phyloP scores from a whole-genome alignment of 2,797 vertebrate species.

The Moxostoma hubbsi region DNA sequence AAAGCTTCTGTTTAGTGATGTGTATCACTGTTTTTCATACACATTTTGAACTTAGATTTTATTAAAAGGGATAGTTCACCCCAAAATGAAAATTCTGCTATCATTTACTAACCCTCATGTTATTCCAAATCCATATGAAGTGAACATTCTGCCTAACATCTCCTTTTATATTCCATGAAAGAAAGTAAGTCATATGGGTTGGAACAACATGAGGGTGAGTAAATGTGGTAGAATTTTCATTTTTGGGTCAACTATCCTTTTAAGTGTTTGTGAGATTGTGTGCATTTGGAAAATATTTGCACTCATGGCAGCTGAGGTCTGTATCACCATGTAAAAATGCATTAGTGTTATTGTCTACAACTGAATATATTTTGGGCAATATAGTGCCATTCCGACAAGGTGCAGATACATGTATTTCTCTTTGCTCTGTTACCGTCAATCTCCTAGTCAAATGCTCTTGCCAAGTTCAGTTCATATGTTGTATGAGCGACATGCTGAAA shows the following conservation, averaged over 20 bases:
- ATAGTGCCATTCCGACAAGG: constrained; percentile 15
- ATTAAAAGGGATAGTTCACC: neutral
- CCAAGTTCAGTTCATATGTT: constrained; percentile 16
- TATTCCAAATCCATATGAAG: too few relatives aligned
- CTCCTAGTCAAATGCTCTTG: neutral
- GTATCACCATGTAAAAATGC: constrained; percentile 13
- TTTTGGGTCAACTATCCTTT: too few relatives aligned
- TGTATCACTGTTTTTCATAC: neutral
- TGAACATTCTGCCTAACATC: too few relatives aligned
- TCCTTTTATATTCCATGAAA: too few relatives aligned
- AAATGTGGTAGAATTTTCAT: too few relatives aligned
- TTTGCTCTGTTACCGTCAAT: neutral
- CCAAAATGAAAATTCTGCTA: too few relatives aligned
- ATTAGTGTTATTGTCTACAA: constrained; percentile 17
- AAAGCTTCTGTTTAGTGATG: constrained; percentile 44
- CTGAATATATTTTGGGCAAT: constrained; percentile 16
- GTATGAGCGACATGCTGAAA: constrained; percentile 19
- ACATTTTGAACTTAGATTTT: constrained; percentile 18
- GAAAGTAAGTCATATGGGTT: too few relatives aligned
- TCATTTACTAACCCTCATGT: too few relatives aligned
- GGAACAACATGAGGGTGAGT: too few relatives aligned
- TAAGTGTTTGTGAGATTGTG: constrained; percentile 24
- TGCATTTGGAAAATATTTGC: constrained; percentile 19
- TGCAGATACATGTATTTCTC: neutral
- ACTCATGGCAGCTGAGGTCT: constrained; percentile 31